Percentiles rank a stretch among this genome's conserved stretches.
Evolutionary conservation across 2,888 invertebrate species (phyloP).

Genomic region (Penaeus monodon): DNA sequence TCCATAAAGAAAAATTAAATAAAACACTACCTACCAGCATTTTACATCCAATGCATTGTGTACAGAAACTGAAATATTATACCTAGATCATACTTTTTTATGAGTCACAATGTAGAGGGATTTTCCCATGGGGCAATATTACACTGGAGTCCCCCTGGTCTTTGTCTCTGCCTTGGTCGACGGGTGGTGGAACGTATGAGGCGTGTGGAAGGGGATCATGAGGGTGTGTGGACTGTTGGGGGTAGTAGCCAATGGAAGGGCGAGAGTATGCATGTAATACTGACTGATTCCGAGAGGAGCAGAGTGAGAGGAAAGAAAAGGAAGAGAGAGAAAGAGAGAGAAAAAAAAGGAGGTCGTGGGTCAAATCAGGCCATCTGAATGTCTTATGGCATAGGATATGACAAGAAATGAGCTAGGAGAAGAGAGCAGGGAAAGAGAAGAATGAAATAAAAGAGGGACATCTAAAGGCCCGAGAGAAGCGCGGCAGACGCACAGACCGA

Average conservation of each 20-base stretch:
- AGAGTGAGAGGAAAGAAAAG: slow-evolving; percentile 1
- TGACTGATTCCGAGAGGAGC: not conserved
- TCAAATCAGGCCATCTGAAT: too few relatives aligned
- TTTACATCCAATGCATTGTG: slow-evolving; percentile 59
- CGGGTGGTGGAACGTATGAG: too few relatives aligned
- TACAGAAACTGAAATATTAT: slow-evolving; percentile 56
- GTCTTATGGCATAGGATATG: too few relatives aligned
- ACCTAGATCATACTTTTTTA: slow-evolving; percentile 14
- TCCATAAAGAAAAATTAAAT: slow-evolving; percentile 61
- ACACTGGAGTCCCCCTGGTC: not conserved
- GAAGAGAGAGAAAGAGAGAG: not conserved
- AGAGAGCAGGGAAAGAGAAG: not conserved
- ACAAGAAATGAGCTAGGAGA: too few relatives aligned
- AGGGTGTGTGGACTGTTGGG: too few relatives aligned
- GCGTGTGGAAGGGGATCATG: too few relatives aligned
- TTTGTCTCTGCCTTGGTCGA: too few relatives aligned
- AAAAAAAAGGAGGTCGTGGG: not conserved
- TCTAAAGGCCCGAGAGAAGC: not conserved
- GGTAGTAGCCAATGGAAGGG: not conserved
- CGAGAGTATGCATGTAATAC: not conserved
- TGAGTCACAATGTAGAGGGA: slow-evolving; percentile 4
- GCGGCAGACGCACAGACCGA: too few relatives aligned
- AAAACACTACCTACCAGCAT: slow-evolving; percentile 59
- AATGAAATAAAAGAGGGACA: not conserved
- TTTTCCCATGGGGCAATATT: not conserved